A percentile compares a stretch with the other conserved stretches of the same genome.
Conservation (phyloP, 2,888 invertebrate genomes). For the Didymodactylos carnosus region DNA sequence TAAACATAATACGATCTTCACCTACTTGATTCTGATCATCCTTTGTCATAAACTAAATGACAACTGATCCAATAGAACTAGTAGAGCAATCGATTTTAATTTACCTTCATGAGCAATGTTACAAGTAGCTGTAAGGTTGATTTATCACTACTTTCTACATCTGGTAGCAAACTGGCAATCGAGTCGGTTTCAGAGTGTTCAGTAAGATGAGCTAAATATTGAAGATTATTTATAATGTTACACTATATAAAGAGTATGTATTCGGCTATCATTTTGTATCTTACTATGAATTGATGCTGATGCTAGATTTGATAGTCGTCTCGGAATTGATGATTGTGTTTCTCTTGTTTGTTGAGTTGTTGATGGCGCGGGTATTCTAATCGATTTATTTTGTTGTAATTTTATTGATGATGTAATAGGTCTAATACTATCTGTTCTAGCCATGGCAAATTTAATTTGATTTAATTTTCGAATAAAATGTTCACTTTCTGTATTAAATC, state of each 20-base stretch:
- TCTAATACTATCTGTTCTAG: not conserved
- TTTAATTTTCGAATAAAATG: constrained; percentile 1
- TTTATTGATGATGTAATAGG: not conserved
- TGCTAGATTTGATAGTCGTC: not conserved
- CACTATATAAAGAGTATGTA: too few relatives aligned
- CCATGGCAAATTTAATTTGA: not conserved
- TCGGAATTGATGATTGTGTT: not conserved
- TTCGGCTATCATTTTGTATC: too few relatives aligned
- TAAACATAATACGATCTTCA: constrained; percentile 59
- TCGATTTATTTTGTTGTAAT: too few relatives aligned
- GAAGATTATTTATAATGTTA: too few relatives aligned
- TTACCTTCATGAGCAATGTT: constrained; percentile 65
- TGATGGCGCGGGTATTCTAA: too few relatives aligned
- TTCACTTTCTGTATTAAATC: not conserved
- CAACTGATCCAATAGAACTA: not conserved
- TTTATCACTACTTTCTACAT: constrained; percentile 75
- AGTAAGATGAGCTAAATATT: not conserved
- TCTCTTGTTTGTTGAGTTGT: too few relatives aligned
- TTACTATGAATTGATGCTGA: too few relatives aligned
- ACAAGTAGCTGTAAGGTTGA: constrained; percentile 83
- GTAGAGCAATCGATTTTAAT: not conserved
- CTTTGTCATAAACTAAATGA: constrained; percentile 55
- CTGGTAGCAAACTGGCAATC: constrained; percentile 39
- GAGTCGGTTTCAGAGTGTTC: not conserved
- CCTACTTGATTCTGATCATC: constrained; percentile 43